Evolutionary conservation across 2,888 invertebrate species (phyloP).

Genomic region (Tipula lateralis): DNA sequence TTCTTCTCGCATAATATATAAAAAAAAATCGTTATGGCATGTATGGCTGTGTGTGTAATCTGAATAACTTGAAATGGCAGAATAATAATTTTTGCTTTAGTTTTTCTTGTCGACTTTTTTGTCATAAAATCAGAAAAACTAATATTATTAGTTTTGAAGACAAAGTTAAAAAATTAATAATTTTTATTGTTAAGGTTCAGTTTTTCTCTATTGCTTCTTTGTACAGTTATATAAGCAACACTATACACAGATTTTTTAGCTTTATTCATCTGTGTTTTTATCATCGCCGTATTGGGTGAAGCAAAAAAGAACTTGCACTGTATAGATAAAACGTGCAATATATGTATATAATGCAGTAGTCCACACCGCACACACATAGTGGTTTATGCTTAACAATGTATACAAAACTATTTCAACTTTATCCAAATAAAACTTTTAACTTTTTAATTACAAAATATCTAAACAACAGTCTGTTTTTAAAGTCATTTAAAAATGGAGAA

Average conservation of each 20-base stretch:
- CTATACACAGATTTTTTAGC: not conserved
- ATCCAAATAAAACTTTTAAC: too few relatives aligned
- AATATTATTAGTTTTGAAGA: not conserved
- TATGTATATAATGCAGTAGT: too few relatives aligned
- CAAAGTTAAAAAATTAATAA: not conserved
- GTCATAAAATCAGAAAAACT: conserved; percentile 4
- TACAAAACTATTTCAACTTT: too few relatives aligned
- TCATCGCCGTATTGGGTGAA: not conserved
- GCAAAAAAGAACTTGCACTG: too few relatives aligned
- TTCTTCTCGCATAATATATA: not conserved
- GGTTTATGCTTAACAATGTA: too few relatives aligned
- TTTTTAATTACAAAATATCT: too few relatives aligned
- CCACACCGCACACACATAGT: too few relatives aligned
- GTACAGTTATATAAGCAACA: not conserved
- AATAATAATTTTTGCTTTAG: not conserved
- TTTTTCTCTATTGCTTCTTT: not conserved
- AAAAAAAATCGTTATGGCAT: not conserved
- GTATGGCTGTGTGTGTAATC: too few relatives aligned
- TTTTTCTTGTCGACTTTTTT: not conserved
- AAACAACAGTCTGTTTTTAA: too few relatives aligned
- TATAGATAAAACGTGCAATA: too few relatives aligned
- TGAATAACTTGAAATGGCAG: not conserved
- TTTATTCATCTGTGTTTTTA: not conserved
- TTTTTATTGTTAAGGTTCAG: not conserved
- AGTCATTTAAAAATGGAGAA: too few relatives aligned